Percentiles rank a stretch among this genome's conserved stretches.
Evolutionary conservation across 2,888 invertebrate species (phyloP).

Genomic region (Hirtodrosophila duncani): DNA sequence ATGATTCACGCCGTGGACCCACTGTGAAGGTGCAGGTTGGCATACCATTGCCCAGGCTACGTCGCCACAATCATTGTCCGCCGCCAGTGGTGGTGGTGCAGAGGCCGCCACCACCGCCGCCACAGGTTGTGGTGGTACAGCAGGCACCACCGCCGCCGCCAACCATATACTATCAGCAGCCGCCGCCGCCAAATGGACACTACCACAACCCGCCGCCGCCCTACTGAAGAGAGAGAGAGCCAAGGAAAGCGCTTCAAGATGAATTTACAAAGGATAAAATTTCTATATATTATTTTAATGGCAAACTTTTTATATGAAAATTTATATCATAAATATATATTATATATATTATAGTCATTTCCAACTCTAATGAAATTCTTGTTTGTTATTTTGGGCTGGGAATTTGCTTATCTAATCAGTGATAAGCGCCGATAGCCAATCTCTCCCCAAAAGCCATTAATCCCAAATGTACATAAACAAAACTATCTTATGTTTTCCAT

Average conservation of each 20-base stretch:
- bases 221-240: neutral
- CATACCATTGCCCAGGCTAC: slow-evolving; percentile 64
- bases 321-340: slow-evolving; percentile 4
- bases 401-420: too few relatives aligned
- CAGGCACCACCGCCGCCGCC: slow-evolving; percentile 45
- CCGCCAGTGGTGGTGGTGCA: slow-evolving; percentile 31
- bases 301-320: too few relatives aligned
- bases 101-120: slow-evolving; percentile 28
- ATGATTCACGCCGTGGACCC: slow-evolving; percentile 66
- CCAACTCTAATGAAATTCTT: too few relatives aligned
- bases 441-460: too few relatives aligned
- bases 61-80: slow-evolving; percentile 51
- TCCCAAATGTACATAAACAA: too few relatives aligned
- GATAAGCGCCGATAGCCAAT: too few relatives aligned
- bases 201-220: slow-evolving; percentile 59
- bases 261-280: slow-evolving; percentile 33
- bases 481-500: too few relatives aligned
- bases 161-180: slow-evolving; percentile 26
- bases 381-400: too few relatives aligned
- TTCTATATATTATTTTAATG: too few relatives aligned
- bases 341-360: neutral
- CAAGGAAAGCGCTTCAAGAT: neutral
- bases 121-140: slow-evolving; percentile 52
- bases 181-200: slow-evolving; percentile 42
- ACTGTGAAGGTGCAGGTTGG: slow-evolving; percentile 63